Evolutionary conservation across 2,888 invertebrate genomes (phyloP), one percentile per base, ranked within the genome.

Genomic region (Crossocerus cetratus): DNA sequence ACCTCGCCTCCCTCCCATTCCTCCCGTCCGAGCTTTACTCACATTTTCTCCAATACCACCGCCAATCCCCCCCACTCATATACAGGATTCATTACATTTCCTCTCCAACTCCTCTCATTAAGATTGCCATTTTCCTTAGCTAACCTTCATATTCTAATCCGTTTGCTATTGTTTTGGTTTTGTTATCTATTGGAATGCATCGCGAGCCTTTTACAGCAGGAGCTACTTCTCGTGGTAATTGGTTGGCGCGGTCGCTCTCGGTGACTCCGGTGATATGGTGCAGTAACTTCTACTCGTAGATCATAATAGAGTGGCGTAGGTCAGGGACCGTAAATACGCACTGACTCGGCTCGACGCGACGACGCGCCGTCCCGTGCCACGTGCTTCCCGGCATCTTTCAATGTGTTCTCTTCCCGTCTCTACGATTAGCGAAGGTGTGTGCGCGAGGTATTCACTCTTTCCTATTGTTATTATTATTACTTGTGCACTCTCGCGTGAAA

Each of bases 271-370:
- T 49, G 32, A 63, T 55, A 71, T 72, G 72, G 58, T 74, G 70
- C 72, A 68, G 72, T 82, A 75, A 82, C 70, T 81, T 82, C 68
- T 78, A 82, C 72, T 71, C 81, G 70, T 82, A 82, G 83, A 82
- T 82, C 83, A 83, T 82, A 82, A 83, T 79, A 76, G 75, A 59
- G 76, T 83, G 65, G 54, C 82, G 86, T 86, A 86, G 86, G 86
- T 86, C 86, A 86, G 85, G 86, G 83, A 84, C 85, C 80, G 81
- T 76, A 72, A 76, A 80, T 81, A 79, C 77, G 77, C 83, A 82
- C 77, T 77, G 73, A n/a, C n/a, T n/a, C n/a, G n/a, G n/a, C n/a
- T n/a, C n/a, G n/a, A n/a, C n/a, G n/a, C n/a, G n/a, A n/a, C n/a
- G n/a, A n/a, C n/a, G n/a, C n/a, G n/a, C n/a, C n/a, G n/a, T n/a